Evolutionary conservation across 2,888 invertebrate species (phyloP), one percentile per base, ranked within the genome.

Genomic region (Heliconius sara): DNA sequence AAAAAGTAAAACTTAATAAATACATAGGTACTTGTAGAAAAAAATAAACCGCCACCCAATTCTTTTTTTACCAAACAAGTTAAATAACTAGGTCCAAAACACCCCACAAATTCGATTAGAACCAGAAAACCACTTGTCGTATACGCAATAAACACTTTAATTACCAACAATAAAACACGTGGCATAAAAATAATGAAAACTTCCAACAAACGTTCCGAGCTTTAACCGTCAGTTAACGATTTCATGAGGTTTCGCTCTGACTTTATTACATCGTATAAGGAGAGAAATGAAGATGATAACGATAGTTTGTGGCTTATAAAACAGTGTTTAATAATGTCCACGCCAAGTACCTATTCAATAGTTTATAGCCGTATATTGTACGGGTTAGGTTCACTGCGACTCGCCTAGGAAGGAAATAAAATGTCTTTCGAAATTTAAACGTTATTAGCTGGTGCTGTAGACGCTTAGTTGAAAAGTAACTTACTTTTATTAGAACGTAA

Each of bases 271-370:
- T 72, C 77, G 77, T 80, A 79, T 79, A 76, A 27, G 57, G 76
- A 77, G 77, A 75, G 77, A 75, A 80, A 80, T 80, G 80, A 67
- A 79, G 81, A 81, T 81, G 76, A 80, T 78, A 82, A 81, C 73
- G 79, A 77, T 78, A 80, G 77, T 80, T 82, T 80, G 82, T 80
- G 80, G 82, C 72, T 80, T 80, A 79, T 80, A 77, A 80, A 77
- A 75, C 75, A 77, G 68, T 78, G 67, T 73, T 76, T 79, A 80
- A 79, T 82, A 79, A 77, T 79, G 80, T 77, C 75, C 71, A 67
- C 70, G 66, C 79, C 47, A 72, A 71, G 71, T 76, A 77, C 66
- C 77, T 57, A 66, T 79, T 81, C 78, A 74, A 73, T 79, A 76
- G 65, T 79, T 77, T 79, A 79, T 77, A 52, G 39, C 47, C 63